Evolutionary conservation across 2,797 vertebrate species (phyloP), one percentile per base, ranked within the genome.

Genomic region (Crypturellus tataupa): DNA sequence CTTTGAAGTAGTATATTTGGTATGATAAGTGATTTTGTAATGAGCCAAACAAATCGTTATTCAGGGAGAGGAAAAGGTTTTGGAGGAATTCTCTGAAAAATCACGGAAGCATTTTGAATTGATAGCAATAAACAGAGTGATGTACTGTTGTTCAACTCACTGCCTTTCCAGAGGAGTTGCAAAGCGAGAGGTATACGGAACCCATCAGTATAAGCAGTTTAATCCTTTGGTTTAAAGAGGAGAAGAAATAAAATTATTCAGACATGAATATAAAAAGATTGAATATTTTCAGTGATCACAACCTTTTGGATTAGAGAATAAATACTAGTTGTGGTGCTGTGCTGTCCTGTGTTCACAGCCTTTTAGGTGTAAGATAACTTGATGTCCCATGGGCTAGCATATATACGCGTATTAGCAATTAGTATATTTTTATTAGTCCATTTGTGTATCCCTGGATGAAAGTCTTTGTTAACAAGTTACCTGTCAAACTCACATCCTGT

Each of bases 31-130:
- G 59, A 85, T 93, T 91, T 90, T 56, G 21, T 89, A 91, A 92
- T 63, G 63, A 93, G 24, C 20, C 76, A 89, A 95, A 90, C 63
- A 91, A 89, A 95, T 95, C 89, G 40, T 59, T 93, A 25, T 63
- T 90, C 79, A 85, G 59, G 29, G 19, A 79, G 63, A 95, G 51
- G 25, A 95, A 90, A 75, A 89, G 14, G n/a, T 31, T 62, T 16
- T 78, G 73, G 93, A 94, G 89, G 37, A 76, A n/a, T 71, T 63
- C 21, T 82, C 76, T 85, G 76, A 87, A 81, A 76, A 63, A 90
- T 9, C 71, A 40, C 55, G 80, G 37, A 84, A 64, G 18, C 3
- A 0, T 58, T 93, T 92, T 87, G 33, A 80, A 58, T 42, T 69
- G 64, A 53, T 39, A 86, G 33, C 51, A 63, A 37, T 70, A 90